A percentile compares a stretch with the other conserved stretches of the same genome.
These are phyloP conservation scores for Atrichornis clamosus DNA, from an alignment of 2,113 vertebrate genomes.

Conservation along the genomic window DNA sequence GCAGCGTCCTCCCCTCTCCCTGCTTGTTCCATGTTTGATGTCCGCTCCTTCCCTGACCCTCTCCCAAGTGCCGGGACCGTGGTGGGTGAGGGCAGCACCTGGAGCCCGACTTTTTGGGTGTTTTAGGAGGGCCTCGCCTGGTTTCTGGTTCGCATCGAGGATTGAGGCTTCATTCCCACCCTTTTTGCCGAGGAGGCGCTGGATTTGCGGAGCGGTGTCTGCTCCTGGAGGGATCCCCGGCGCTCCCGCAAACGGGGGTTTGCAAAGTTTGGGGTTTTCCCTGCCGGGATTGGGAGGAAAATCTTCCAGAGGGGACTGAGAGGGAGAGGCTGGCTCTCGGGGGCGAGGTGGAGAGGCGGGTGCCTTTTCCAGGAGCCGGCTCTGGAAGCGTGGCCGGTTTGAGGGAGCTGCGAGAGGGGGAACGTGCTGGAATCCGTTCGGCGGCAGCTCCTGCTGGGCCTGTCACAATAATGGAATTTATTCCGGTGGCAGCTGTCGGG, in stretches of 20 bases:
- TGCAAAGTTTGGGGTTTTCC: background rate
- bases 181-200: background rate
- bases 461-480: constrained; percentile 34
- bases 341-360: background rate
- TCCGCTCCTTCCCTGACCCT: background rate
- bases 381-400: background rate
- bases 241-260: background rate
- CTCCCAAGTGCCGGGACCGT: background rate
- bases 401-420: background rate
- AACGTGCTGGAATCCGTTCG: background rate
- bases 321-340: background rate
- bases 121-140: background rate
- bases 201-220: background rate
- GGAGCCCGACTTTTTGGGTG: background rate
- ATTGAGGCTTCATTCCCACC: accelerated
- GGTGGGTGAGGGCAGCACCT: background rate
- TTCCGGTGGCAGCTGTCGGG: constrained; percentile 17
- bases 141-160: accelerated
- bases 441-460: constrained; percentile 29
- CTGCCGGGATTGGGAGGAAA: background rate
- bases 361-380: background rate
- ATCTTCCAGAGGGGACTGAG: background rate
- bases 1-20: background rate
- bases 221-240: background rate
- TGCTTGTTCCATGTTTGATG: background rate